Percentiles rank a stretch among this genome's conserved stretches.
phyloP scores from a whole-genome alignment of 2,888 invertebrate genomes.

The Epistrophella euchroma region DNA sequence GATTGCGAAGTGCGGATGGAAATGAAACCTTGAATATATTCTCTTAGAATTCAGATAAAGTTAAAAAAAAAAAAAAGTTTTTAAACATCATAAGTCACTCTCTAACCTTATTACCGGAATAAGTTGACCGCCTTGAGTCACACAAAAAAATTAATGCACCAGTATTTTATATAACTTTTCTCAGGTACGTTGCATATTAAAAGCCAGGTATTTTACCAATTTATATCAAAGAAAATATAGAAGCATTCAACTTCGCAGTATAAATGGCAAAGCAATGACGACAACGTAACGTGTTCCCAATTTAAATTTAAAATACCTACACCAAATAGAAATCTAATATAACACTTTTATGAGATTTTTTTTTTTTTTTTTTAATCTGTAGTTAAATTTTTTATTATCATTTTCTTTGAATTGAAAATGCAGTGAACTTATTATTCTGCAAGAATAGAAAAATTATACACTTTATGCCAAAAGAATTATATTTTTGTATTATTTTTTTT shows the following conservation, averaged over 20 bases:
- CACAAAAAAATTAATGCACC: neutral
- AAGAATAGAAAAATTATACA: conserved; percentile 36
- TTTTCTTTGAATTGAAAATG: conserved; percentile 9
- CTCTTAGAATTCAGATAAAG: too few relatives aligned
- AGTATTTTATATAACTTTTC: neutral
- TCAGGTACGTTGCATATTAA: neutral
- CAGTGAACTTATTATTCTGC: conserved; percentile 34
- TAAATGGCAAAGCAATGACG: neutral
- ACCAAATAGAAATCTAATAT: conserved; percentile 26
- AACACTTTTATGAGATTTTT: conserved; percentile 4
- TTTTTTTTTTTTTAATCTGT: neutral
- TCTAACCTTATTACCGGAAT: neutral
- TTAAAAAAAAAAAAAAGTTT: too few relatives aligned
- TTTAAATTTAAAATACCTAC: neutral
- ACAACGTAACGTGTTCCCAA: conserved; percentile 7
- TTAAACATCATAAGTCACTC: neutral
- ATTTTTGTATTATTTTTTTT: conserved; percentile 17
- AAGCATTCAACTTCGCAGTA: conserved; percentile 7
- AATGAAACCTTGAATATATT: too few relatives aligned
- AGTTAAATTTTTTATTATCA: neutral
- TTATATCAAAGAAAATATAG: neutral
- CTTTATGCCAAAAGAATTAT: conserved; percentile 16
- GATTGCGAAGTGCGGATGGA: too few relatives aligned
- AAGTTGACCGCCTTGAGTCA: neutral
- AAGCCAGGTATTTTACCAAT: neutral